A percentile compares a stretch with the other conserved stretches of the same genome.
phyloP scores from a whole-genome alignment of 2,888 invertebrate genomes.

The Tinea pellionella region DNA sequence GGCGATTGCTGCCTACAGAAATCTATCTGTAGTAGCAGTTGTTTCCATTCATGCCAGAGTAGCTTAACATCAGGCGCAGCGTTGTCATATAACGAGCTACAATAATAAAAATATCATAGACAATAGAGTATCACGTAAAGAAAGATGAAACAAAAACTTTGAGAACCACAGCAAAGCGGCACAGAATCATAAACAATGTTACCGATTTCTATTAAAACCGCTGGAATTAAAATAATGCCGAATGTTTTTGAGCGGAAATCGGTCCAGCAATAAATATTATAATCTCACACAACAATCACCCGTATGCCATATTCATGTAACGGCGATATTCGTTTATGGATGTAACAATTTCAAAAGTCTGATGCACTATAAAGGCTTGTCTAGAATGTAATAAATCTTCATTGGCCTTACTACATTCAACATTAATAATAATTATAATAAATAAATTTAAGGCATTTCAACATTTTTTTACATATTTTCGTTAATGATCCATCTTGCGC shows the following conservation, averaged over 20 bases:
- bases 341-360: neutral
- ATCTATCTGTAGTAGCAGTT: too few relatives aligned
- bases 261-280: constrained; percentile 59
- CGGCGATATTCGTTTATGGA: neutral
- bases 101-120: too few relatives aligned
- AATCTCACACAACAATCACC: constrained; percentile 22
- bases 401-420: neutral
- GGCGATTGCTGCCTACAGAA: too few relatives aligned
- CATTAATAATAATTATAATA: neutral
- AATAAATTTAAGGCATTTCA: neutral
- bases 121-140: too few relatives aligned
- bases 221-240: constrained; percentile 52
- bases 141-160: constrained; percentile 32
- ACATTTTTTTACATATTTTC: too few relatives aligned
- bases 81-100: too few relatives aligned
- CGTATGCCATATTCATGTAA: neutral
- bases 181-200: constrained; percentile 63
- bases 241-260: constrained; percentile 45
- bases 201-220: constrained; percentile 61
- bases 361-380: neutral
- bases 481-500: too few relatives aligned
- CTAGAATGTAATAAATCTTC: neutral
- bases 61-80: too few relatives aligned
- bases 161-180: constrained; percentile 37
- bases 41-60: too few relatives aligned